Percentiles rank a stretch among this genome's conserved stretches.
phyloP scores from a whole-genome alignment of 2,888 invertebrate species.

The Mylabris sibirica region DNA sequence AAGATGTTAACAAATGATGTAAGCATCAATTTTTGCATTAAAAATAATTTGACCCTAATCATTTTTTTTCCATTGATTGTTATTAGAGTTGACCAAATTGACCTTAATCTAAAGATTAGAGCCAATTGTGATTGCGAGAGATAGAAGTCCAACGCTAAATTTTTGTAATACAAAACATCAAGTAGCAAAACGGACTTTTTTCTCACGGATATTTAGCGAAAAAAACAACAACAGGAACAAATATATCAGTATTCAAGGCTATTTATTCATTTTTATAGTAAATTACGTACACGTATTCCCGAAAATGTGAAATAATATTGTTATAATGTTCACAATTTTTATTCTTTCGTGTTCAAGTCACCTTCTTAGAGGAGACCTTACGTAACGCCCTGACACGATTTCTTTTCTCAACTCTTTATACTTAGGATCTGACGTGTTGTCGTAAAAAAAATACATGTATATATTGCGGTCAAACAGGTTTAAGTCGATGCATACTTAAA shows the following conservation, averaged over 20 bases:
- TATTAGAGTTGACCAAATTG: constrained; percentile 25
- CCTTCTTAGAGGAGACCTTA: background rate
- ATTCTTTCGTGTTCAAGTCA: background rate
- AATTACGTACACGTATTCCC: background rate
- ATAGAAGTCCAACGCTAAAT: background rate
- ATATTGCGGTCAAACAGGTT: constrained; percentile 32
- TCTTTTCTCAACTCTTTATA: background rate
- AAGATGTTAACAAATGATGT: constrained; percentile 36
- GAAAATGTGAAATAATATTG: background rate
- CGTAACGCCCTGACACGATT: constrained; percentile 2
- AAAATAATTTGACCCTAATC: constrained; percentile 29
- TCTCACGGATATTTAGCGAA: background rate
- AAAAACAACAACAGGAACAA: background rate
- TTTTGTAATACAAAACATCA: background rate
- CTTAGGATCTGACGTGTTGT: background rate
- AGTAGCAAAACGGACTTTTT: too few species aligned
- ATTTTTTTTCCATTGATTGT: too few species aligned
- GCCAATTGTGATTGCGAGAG: background rate
- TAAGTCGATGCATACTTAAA: constrained; percentile 34
- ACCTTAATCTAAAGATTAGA: constrained; percentile 28
- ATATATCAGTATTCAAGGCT: background rate
- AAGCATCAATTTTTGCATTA: constrained; percentile 34
- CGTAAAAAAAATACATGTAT: constrained; percentile 8
- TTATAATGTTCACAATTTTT: background rate
- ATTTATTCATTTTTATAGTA: background rate